phyloP scores from a whole-genome alignment of 2,113 vertebrate species.

The Heptranchias perlo region DNA sequence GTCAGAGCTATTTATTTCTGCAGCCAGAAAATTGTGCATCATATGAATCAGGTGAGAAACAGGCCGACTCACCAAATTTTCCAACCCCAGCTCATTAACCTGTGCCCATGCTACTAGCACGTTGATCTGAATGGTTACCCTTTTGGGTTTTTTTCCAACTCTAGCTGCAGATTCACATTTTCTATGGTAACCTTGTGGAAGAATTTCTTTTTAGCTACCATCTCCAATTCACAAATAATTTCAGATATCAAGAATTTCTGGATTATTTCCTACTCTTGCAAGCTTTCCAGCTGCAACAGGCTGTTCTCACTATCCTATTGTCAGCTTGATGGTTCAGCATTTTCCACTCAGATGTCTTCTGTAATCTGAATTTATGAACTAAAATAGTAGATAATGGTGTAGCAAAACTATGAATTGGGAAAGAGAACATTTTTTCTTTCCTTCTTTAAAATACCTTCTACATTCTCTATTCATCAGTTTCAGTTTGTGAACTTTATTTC shows the following conservation, averaged over 20 bases:
- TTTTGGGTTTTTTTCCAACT: too few species aligned
- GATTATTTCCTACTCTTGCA: neutral
- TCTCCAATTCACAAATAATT: neutral
- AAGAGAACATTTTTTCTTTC: too few species aligned
- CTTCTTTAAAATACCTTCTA: too few species aligned
- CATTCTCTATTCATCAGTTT: too few species aligned
- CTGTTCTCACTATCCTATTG: neutral
- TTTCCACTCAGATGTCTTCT: neutral
- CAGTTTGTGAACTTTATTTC: too few species aligned
- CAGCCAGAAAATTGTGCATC: neutral
- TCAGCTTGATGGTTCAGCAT: neutral
- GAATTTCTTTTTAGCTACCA: neutral
- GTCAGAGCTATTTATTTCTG: neutral
- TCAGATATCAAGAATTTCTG: neutral
- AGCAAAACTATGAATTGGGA: too few species aligned
- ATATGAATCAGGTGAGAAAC: too few species aligned
- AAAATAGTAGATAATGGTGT: too few species aligned
- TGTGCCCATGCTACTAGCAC: neutral
- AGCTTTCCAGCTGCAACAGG: neutral
- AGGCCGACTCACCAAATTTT: neutral
- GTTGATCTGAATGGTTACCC: too few species aligned
- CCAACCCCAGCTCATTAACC: neutral
- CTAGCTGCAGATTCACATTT: too few species aligned
- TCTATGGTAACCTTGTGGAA: too few species aligned
- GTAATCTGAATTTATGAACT: neutral